Percentiles rank a stretch among this genome's conserved stretches.
Conservation (phyloP, 2,888 invertebrate genomes). For the Meta bourneti region DNA sequence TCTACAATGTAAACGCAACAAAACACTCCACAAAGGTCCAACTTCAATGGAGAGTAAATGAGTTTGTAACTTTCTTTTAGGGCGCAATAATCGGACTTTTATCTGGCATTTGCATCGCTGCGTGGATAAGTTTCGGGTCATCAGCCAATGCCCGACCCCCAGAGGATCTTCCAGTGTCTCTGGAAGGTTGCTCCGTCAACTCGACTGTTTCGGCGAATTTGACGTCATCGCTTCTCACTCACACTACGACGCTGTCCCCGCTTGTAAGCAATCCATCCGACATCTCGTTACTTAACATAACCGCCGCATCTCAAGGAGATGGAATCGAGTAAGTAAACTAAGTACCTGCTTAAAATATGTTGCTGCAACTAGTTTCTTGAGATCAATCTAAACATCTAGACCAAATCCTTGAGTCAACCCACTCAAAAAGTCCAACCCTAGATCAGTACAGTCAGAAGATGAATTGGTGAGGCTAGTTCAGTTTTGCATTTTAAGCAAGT, state of each 20-base stretch:
- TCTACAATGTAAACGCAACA: neutral
- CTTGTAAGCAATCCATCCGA: neutral
- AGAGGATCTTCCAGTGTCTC: conserved; percentile 41
- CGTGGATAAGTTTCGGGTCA: conserved; percentile 70
- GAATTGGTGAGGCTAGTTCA: no score
- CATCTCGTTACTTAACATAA: neutral
- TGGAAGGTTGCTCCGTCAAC: conserved; percentile 40
- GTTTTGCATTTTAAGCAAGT: no score
- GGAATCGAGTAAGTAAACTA: neutral
- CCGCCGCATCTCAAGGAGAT: neutral
- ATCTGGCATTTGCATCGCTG: conserved; percentile 17
- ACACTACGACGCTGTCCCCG: neutral
- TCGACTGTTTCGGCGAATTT: neutral
- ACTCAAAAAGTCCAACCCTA: no score
- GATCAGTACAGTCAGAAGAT: no score
- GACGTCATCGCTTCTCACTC: neutral
- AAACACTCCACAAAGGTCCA: neutral
- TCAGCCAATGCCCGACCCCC: conserved; percentile 48
- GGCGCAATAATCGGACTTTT: conserved; percentile 51
- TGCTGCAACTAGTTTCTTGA: no score
- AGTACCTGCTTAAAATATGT: no score
- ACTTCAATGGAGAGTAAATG: neutral
- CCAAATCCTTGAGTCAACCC: no score
- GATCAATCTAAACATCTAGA: no score
- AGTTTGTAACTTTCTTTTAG: conserved; percentile 14